Base-by-base conservation (phyloP, 2,888 invertebrate genomes). In the Cataglyphis cursor region DNA sequence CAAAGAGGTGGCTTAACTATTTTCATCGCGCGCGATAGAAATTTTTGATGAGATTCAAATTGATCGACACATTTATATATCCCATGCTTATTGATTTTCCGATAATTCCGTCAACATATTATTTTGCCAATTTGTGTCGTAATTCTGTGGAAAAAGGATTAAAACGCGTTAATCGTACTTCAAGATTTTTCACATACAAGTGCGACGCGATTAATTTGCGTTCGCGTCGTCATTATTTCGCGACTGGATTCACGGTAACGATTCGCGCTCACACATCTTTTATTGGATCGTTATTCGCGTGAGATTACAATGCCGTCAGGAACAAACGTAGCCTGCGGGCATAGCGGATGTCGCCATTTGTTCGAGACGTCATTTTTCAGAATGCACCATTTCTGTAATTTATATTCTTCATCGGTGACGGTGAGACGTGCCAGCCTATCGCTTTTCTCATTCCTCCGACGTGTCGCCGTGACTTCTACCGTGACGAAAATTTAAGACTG, bases 321-420 rank as follows among this genome's bases (percentile, higher is more conserved):
- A 65, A 85, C 84, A 66, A 82, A 73, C 78, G 70, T 88, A 89
- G 89, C 88, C 91, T 86, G 82, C 75, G 81, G 92, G 91, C 91
- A 84, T 85, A 85, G 82, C 90, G 90, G 85, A 89, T 90, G 92
- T 91, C 92, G 88, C 88, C 89, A 89, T 91, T 92, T 90, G 91
- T 92, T 92, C 89, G 85, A 86, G 88, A 85, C 88, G 88, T 92
- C 91, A 92, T 92, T 91, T 92, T 91, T 92, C 92, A 92, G 88
- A 87, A 90, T 91, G 89, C 87, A 84, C 81, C 64, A 76, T 85
- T 88, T 82, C 87, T 74, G 82, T 75, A 91, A 89, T 92, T 92
- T 91, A 92, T 91, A 91, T 92, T 91, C 88, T 87, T 88, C 85
- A 73, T 87, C 86, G 86, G 85, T 82, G 87, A 88, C 85, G 84